Evolutionary conservation across 2,888 invertebrate genomes (phyloP).

Genomic region (Sipha maydis): DNA sequence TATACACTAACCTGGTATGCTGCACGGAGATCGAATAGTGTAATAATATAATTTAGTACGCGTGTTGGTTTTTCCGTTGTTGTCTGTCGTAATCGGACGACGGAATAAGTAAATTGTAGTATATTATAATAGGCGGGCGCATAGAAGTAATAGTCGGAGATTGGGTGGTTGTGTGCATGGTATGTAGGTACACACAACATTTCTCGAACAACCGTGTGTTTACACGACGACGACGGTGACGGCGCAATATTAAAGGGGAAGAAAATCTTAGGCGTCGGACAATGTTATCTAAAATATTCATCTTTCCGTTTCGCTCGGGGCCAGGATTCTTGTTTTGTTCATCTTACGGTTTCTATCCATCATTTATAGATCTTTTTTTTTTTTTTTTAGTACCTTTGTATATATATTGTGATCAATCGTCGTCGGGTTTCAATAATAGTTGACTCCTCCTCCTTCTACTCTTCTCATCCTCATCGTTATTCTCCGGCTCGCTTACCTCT

Average conservation of each 20-base stretch:
- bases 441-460: background rate
- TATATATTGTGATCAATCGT: constrained; percentile 15
- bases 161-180: background rate
- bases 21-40: background rate
- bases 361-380: constrained; percentile 12
- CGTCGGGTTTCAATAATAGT: constrained; percentile 18
- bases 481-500: no score
- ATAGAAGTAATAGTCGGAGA: background rate
- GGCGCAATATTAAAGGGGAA: constrained; percentile 14
- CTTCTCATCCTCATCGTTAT: background rate
- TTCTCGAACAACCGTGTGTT: constrained; percentile 13
- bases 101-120: background rate
- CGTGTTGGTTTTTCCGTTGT: constrained; percentile 6
- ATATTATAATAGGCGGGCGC: background rate
- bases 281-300: constrained; percentile 49
- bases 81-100: background rate
- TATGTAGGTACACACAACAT: background rate
- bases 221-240: constrained; percentile 25
- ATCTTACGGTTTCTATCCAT: constrained; percentile 9
- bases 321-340: background rate
- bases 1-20: background rate
- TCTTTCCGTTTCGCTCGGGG: constrained; percentile 9
- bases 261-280: constrained; percentile 43
- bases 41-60: constrained; percentile 37
- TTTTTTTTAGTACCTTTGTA: background rate